A percentile compares a stretch with the other conserved stretches of the same genome.
Evolutionary conservation across 2,888 invertebrate genomes (phyloP).

Genomic region (Erebia aethiops): DNA sequence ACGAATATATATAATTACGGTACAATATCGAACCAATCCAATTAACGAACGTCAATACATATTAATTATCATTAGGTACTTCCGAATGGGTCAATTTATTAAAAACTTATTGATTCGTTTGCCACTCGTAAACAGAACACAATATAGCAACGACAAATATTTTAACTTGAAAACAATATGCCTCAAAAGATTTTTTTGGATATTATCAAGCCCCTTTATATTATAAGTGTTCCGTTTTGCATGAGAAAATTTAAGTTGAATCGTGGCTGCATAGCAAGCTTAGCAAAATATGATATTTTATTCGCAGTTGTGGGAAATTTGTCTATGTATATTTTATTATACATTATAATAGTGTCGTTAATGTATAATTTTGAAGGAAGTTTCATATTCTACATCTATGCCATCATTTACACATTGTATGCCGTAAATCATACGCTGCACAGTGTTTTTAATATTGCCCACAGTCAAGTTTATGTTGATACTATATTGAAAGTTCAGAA

Average conservation of each 20-base stretch:
- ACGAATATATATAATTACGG: too few relatives aligned
- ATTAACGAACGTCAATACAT: background rate
- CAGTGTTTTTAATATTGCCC: constrained; percentile 25
- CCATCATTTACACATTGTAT: constrained; percentile 29
- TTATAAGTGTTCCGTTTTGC: constrained; percentile 35
- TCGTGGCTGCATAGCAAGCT: constrained; percentile 23
- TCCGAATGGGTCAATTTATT: background rate
- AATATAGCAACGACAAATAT: constrained; percentile 11
- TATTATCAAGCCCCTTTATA: constrained; percentile 35
- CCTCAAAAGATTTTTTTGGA: constrained; percentile 9
- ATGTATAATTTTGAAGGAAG: constrained; percentile 17
- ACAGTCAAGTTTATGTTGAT: constrained; percentile 30
- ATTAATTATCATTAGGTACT: background rate
- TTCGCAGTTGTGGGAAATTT: constrained; percentile 20
- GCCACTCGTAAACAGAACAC: background rate
- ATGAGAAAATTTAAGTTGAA: constrained; percentile 37
- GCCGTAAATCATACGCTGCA: constrained; percentile 33
- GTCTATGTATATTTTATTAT: constrained; percentile 30
- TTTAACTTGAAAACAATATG: background rate
- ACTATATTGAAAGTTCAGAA: constrained; percentile 32
- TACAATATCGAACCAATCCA: background rate
- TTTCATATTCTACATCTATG: constrained; percentile 27
- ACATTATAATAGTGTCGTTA: constrained; percentile 31
- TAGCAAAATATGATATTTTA: constrained; percentile 24
- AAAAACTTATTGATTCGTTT: constrained; percentile 18